Percentiles rank a stretch among this genome's conserved stretches.
Conservation (phyloP, 2,797 vertebrate species). For the Aphelocoma californica region DNA sequence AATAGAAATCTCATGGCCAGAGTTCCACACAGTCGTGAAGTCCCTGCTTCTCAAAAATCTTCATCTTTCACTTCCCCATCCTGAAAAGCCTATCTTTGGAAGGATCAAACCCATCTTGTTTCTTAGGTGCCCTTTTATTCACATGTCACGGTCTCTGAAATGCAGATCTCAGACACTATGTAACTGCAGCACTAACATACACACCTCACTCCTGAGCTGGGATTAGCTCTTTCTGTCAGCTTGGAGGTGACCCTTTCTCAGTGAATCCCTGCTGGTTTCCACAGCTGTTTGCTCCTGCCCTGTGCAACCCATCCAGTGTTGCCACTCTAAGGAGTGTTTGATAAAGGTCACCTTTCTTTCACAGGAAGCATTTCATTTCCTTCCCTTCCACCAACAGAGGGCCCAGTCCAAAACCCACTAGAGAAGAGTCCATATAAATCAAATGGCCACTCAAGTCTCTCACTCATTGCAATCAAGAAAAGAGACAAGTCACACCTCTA, state of each 20-base stretch:
- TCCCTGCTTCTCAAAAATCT: not conserved
- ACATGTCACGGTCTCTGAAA: not conserved
- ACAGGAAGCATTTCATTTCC: not conserved
- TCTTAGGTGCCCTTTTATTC: not conserved
- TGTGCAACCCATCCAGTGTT: not conserved
- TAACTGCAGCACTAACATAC: not conserved
- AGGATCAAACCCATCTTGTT: not conserved
- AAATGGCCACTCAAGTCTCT: not conserved
- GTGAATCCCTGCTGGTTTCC: not conserved
- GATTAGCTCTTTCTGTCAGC: not conserved
- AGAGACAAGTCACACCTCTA: not conserved
- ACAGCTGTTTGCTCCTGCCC: not conserved
- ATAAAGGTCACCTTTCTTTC: not conserved
- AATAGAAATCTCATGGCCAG: not conserved
- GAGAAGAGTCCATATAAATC: not conserved
- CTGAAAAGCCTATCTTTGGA: not conserved
- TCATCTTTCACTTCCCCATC: not conserved
- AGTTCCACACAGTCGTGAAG: not conserved
- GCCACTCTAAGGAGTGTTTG: not conserved
- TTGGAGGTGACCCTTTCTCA: not conserved
- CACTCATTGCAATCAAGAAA: not conserved
- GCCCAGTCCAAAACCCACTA: not conserved
- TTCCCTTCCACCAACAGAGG: not conserved
- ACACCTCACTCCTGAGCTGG: not conserved
- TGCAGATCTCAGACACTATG: not conserved